A percentile compares a stretch with the other conserved stretches of the same genome.
Conservation (phyloP, 2,113 vertebrate genomes). For the Pteruthius melanotis region DNA sequence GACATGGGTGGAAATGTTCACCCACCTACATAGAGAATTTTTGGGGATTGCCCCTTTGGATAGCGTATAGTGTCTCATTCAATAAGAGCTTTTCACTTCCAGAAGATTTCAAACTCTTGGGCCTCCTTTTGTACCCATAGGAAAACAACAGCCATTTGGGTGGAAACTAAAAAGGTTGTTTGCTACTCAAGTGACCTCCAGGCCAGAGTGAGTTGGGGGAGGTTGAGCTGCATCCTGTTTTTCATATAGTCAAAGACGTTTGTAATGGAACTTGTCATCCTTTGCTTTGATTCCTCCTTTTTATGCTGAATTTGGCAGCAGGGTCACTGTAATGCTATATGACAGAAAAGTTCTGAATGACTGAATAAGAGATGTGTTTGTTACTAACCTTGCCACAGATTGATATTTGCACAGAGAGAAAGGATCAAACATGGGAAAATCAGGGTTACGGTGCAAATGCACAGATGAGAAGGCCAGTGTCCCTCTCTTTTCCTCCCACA, state of each 20-base stretch:
- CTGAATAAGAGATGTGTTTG: background rate
- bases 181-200: background rate
- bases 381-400: background rate
- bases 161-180: background rate
- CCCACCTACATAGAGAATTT: background rate
- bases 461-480: background rate
- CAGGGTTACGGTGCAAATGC: background rate
- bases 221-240: background rate
- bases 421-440: conserved; percentile 47
- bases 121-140: background rate
- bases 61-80: background rate
- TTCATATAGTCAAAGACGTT: background rate
- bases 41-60: background rate
- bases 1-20: background rate
- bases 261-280: background rate
- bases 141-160: background rate
- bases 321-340: background rate
- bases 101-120: background rate
- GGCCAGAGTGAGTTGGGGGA: background rate
- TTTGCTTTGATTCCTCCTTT: background rate
- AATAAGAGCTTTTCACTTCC: background rate
- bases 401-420: background rate
- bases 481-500: conserved; percentile 8
- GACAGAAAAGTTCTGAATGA: background rate
- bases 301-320: background rate